Evolutionary conservation across 2,888 invertebrate genomes (phyloP).

Genomic region (Aplocera efformata): DNA sequence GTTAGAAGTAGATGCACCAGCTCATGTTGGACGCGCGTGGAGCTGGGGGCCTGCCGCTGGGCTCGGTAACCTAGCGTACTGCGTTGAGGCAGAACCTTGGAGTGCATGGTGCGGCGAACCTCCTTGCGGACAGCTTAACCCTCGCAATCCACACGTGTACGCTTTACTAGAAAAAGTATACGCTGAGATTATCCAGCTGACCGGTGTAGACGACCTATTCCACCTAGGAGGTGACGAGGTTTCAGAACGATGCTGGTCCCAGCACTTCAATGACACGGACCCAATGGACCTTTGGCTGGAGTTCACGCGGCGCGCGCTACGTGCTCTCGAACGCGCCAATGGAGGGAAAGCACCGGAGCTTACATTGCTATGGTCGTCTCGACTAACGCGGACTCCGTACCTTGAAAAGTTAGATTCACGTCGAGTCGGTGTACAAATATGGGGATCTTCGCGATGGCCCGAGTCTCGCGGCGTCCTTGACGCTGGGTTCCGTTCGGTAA

Average conservation of each 20-base stretch:
- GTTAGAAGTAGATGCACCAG: conserved; percentile 94
- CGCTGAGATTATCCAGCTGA: conserved; percentile 86
- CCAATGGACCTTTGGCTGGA: conserved; percentile 89
- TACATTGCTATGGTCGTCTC: conserved; percentile 88
- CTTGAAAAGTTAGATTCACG: conserved; percentile 77
- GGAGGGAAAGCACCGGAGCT: conserved; percentile 77
- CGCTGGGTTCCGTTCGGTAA: conserved; percentile 87
- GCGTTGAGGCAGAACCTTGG: conserved; percentile 91
- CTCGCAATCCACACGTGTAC: conserved; percentile 89
- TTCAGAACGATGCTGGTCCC: conserved; percentile 89
- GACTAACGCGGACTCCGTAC: conserved; percentile 87
- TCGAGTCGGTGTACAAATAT: conserved; percentile 85
- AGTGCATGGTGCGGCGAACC: conserved; percentile 90
- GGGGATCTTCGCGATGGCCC: conserved; percentile 91
- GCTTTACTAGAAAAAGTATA: conserved; percentile 87
- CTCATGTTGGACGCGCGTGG: conserved; percentile 94
- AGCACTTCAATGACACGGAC: conserved; percentile 87
- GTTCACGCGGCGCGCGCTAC: conserved; percentile 84
- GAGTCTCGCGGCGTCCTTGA: conserved; percentile 88
- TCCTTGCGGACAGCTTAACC: conserved; percentile 92
- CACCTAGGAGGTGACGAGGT: conserved; percentile 93
- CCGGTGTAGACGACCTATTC: conserved; percentile 88
- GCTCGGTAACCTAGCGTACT: conserved; percentile 88
- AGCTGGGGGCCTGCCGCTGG: conserved; percentile 89
- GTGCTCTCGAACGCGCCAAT: conserved; percentile 82